These are phyloP conservation scores for Ricordea florida DNA, from an alignment of 92 coral and sea anemone genomes.

Conservation along the genomic window DNA sequence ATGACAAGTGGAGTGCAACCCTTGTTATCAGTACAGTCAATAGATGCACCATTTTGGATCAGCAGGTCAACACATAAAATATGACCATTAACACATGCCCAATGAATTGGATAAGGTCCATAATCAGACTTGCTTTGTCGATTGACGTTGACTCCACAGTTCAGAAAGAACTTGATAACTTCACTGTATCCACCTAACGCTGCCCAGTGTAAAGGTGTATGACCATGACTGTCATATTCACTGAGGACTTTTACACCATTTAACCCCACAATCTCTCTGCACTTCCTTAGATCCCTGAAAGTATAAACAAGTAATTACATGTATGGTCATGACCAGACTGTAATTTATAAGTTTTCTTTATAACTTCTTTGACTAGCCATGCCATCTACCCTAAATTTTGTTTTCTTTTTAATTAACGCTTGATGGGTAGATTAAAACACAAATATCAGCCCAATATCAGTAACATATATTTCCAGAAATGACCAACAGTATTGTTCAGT, in stretches of 20 bases:
- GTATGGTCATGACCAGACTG: too few species aligned
- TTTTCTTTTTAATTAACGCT: too few species aligned
- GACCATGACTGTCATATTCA: conserved; percentile 86
- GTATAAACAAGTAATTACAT: not conserved
- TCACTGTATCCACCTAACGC: conserved; percentile 89
- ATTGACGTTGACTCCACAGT: conserved; percentile 89
- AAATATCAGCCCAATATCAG: too few species aligned
- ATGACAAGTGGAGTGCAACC: conserved; percentile 95
- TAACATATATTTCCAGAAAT: too few species aligned
- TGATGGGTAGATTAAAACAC: too few species aligned
- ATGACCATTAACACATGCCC: conserved; percentile 98
- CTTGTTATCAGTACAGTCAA: conserved; percentile 86
- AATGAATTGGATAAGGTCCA: conserved; percentile 94
- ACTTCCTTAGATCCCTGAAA: conserved; percentile 72
- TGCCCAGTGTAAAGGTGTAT: conserved; percentile 95
- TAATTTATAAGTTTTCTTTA: too few species aligned
- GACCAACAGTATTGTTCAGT: too few species aligned
- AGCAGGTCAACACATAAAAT: conserved; percentile 91
- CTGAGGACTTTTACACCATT: conserved; percentile 81
- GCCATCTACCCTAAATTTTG: too few species aligned
- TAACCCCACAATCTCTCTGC: conserved; percentile 77
- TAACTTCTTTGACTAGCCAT: too few species aligned
- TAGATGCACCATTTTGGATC: conserved; percentile 88
- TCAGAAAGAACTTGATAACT: conserved; percentile 77
- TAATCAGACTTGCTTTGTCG: conserved; percentile 86